phyloP scores from a whole-genome alignment of 2,888 invertebrate genomes.

The Dolomedes plantarius region DNA sequence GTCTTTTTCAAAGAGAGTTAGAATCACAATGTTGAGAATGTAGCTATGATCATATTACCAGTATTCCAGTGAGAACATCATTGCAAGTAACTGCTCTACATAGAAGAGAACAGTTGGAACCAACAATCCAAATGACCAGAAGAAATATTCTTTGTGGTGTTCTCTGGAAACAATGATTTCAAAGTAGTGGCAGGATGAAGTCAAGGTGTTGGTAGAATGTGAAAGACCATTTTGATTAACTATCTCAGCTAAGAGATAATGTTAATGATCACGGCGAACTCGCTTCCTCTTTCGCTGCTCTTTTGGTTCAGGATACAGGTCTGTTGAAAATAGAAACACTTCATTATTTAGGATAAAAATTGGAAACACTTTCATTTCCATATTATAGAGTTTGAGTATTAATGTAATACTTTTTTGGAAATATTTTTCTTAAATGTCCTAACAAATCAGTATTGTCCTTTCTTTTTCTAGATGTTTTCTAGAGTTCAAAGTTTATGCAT shows the following conservation, averaged over 20 bases:
- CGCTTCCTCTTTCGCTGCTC: conserved; percentile 77
- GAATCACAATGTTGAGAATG: conserved; percentile 37
- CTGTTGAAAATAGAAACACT: conserved; percentile 79
- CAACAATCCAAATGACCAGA: conserved; percentile 51
- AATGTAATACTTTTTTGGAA: too few relatives aligned
- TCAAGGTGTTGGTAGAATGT: conserved; percentile 47
- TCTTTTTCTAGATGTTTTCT: too few relatives aligned
- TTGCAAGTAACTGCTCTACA: conserved; percentile 34
- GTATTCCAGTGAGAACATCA: conserved; percentile 32
- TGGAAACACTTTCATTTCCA: too few relatives aligned
- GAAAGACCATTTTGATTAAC: conserved; percentile 50
- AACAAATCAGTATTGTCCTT: too few relatives aligned
- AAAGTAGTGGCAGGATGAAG: conserved; percentile 67
- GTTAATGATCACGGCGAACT: conserved; percentile 72
- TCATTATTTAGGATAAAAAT: too few relatives aligned
- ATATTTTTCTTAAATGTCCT: too few relatives aligned
- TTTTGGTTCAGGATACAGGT: conserved; percentile 86
- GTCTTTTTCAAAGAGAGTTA: background rate
- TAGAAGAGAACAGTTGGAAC: background rate
- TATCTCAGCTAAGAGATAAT: conserved; percentile 34
- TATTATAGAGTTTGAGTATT: too few relatives aligned
- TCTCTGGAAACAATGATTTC: conserved; percentile 50
- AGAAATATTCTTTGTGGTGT: conserved; percentile 34
- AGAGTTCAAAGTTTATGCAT: too few relatives aligned
- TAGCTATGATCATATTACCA: conserved; percentile 21